These are phyloP conservation scores for Cetoscarus ocellatus DNA, from an alignment of 2,797 vertebrate genomes.

Conservation along the genomic window DNA sequence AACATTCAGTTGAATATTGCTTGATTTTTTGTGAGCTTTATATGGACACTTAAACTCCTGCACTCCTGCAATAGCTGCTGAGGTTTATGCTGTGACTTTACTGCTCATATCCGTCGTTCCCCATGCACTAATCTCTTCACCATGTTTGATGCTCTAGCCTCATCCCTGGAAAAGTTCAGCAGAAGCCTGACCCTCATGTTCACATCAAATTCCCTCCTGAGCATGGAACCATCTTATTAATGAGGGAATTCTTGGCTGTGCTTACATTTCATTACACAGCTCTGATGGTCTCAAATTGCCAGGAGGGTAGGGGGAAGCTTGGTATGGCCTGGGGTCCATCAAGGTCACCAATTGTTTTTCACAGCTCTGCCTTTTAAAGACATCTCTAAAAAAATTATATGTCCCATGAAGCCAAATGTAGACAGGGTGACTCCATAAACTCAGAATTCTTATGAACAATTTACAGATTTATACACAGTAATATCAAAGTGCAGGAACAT, in stretches of 20 bases:
- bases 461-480: slow-evolving; percentile 6
- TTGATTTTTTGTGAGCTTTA: too few relatives aligned
- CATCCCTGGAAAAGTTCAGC: slow-evolving; percentile 41
- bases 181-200: slow-evolving; percentile 45
- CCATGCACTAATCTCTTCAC: slow-evolving; percentile 15
- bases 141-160: slow-evolving; percentile 29
- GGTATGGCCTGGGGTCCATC: neutral
- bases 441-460: slow-evolving; percentile 8
- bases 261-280: slow-evolving; percentile 73
- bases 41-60: too few relatives aligned
- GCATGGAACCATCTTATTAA: slow-evolving; percentile 59
- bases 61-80: slow-evolving; percentile 1
- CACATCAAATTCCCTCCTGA: slow-evolving; percentile 51
- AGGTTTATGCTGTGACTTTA: slow-evolving; percentile 17
- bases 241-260: slow-evolving; percentile 52
- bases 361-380: slow-evolving; percentile 21
- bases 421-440: slow-evolving; percentile 5
- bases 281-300: slow-evolving; percentile 37
- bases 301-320: neutral
- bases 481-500: slow-evolving; percentile 13
- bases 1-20: too few relatives aligned
- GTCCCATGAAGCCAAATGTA: slow-evolving; percentile 7
- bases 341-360: slow-evolving; percentile 29
- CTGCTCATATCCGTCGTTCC: neutral
- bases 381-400: neutral